Percentiles rank a stretch among this genome's conserved stretches.
Conservation (phyloP, 2,113 vertebrate species). For the Verasper variegatus region DNA sequence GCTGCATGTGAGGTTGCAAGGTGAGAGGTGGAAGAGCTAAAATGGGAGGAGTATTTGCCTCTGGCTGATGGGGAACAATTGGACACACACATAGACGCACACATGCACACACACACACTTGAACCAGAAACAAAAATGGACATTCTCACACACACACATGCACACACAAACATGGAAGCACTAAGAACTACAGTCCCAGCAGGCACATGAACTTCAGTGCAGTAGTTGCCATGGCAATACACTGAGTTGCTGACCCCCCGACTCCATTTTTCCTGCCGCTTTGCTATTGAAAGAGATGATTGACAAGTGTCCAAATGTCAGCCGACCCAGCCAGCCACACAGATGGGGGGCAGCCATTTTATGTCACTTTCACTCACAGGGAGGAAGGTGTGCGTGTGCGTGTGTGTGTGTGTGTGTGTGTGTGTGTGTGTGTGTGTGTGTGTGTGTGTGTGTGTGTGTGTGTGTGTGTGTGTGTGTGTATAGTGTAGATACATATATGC, state of each 20-base stretch:
- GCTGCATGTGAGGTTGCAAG: conserved; percentile 72
- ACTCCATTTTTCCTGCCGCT: conserved; percentile 79
- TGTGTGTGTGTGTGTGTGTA: conserved; percentile 30
- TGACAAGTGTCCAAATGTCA: conserved; percentile 86
- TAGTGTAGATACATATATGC: conserved; percentile 9
- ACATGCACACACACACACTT: conserved; percentile 21
- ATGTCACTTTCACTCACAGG: conserved; percentile 67
- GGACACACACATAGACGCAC: conserved; percentile 42
- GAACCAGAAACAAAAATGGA: conserved; percentile 46
- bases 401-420: conserved; percentile 10
- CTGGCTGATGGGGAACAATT: conserved; percentile 76
- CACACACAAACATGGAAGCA: conserved; percentile 44
- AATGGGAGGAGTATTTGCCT: conserved; percentile 77
- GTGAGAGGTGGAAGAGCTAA: conserved; percentile 72
- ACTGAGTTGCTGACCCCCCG: conserved; percentile 80
- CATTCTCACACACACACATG: conserved; percentile 7
- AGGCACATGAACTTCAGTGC: conserved; percentile 81
- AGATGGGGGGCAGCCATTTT: conserved; percentile 62
- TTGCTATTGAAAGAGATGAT: conserved; percentile 84
- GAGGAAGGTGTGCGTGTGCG: conserved; percentile 44
- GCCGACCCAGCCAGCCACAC: conserved; percentile 78
- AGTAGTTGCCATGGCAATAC: conserved; percentile 82
- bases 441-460: conserved; percentile 37
- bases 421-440: conserved; percentile 26
- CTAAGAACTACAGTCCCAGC: conserved; percentile 77